Evolutionary conservation across 2,888 invertebrate species (phyloP).

Genomic region (Lepetodrilus schrolli): DNA sequence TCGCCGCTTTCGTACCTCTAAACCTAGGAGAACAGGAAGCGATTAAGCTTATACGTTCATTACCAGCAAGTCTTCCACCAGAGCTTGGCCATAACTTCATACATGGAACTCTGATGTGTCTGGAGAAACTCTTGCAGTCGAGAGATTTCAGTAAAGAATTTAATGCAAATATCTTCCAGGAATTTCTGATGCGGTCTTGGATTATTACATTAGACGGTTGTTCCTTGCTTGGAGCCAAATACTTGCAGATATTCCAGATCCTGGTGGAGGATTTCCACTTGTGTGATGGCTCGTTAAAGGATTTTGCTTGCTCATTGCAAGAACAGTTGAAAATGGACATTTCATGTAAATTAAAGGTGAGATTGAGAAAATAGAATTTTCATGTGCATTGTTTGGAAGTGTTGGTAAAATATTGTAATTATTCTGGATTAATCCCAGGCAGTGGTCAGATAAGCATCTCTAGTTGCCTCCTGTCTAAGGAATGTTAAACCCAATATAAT

Average conservation of each 20-base stretch:
- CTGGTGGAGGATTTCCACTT: background rate
- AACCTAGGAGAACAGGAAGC: constrained; percentile 40
- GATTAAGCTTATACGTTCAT: constrained; percentile 41
- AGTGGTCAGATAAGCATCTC: too few relatives aligned
- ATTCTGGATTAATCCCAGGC: too few relatives aligned
- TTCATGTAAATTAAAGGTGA: too few relatives aligned
- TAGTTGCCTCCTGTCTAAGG: too few relatives aligned
- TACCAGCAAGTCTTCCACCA: background rate
- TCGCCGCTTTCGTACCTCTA: constrained; percentile 57
- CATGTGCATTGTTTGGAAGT: too few relatives aligned
- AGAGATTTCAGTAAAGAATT: background rate
- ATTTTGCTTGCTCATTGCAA: too few relatives aligned
- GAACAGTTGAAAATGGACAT: too few relatives aligned
- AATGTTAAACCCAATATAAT: too few relatives aligned
- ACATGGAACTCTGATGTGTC: constrained; percentile 54
- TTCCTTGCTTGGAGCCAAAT: constrained; percentile 31
- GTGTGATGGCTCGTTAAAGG: too few relatives aligned
- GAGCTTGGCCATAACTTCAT: constrained; percentile 41
- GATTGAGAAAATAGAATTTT: too few relatives aligned
- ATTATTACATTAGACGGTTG: constrained; percentile 29
- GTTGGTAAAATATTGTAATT: too few relatives aligned
- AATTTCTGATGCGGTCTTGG: constrained; percentile 3
- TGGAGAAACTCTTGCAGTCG: constrained; percentile 47
- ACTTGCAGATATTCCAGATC: constrained; percentile 12
- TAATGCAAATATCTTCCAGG: background rate